Evolutionary conservation across 2,113 vertebrate genomes (phyloP), one percentile per base, ranked within the genome.

Genomic region (Silurus glanis): DNA sequence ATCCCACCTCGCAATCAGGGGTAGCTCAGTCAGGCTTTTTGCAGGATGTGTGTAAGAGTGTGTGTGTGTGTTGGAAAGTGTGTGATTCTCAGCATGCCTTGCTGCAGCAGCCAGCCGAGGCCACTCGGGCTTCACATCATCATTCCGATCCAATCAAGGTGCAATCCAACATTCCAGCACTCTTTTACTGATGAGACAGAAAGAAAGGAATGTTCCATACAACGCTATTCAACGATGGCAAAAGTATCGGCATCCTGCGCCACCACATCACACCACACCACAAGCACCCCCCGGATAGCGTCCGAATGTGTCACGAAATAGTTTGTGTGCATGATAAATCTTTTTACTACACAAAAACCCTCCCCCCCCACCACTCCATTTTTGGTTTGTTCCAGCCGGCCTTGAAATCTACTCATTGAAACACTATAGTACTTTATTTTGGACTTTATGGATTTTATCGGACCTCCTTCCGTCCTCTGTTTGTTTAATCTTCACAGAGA

Each of bases 111-210:
- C 71, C 75, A 45, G 51, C 72, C 83, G 87, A 87, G 86, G 88
- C 80, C 80, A 86, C 84, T 83, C 72, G 59, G 75, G 45, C 86
- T 81, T 72, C 78, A 79, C 81, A 86, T 82, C 79, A 85, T 85
- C 87, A 86, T 90, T 90, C 84, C 85, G 37, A 90, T 62, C 87
- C 89, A 90, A 90, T 90, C 89, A 88, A 88, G 87, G 85, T 88
- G 85, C 88, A 88, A 84, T 88, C 85, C 83, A 83, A 83, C 87
- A 87, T 88, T 90, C 85, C 64, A 80, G 82, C 78, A 66, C 87
- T 82, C 84, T 86, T 87, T 81, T 59, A 86, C 66, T 90, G 61
- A 89, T 59, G 82, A 84, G 37, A 79, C 53, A 80, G 75, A 84
- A 23, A 83, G 75, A 80, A 28, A 67, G 9, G 3, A 21, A 58